Base-by-base conservation (phyloP, 1,140 invertebrate genomes). In the Lepeophtheirus salmonis region DNA sequence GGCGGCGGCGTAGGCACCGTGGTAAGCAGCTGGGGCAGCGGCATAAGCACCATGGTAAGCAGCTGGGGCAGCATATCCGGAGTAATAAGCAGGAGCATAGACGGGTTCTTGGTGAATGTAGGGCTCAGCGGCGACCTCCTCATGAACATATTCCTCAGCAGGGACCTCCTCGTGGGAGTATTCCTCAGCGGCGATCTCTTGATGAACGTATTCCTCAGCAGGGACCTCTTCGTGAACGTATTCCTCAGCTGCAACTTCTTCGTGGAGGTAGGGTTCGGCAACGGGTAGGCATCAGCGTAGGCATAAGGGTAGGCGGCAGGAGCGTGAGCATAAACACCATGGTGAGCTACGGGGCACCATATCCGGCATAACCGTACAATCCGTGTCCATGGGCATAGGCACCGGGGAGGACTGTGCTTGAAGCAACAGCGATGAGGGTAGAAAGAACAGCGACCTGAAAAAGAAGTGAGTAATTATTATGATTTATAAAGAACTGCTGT, bases 181-280 rank as follows among this genome's bases (percentile, higher is more conserved):
- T 26, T 26, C 30, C 57, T 59, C 57, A 22, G 57, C 57, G 30
- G 51, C 57, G 49, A 59, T 50, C 4, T 59, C 57, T 16, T 59
- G 23, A 21, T 59, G 57, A 17, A 50, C 48, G 49, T 59, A 59
- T 12, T 26, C 30, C 26, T 59, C 57, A 21, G 57, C 57, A 13
- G n/a, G 30, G 49, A 59, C 23, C 20, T 59, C 57, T 22, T 59
- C 26, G 23, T 59, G 57, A 3, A 59, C 26, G 26, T 59, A 59
- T 18, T 26, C 30, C 26, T 41, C 57, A 50, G 55, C 57, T 3
- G 2, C 25, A 23, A 50, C 23, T 22, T 59, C 57, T 17, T 59
- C 25, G 30, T 59, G 57, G 57, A 59, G 2, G 22, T 59, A 59
- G 41, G 57, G 57, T 22, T 59, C 57, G 23, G 57, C 57, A 13